A percentile compares a stretch with the other conserved stretches of the same genome.
Evolutionary conservation across 2,113 vertebrate genomes (phyloP).

Genomic region (Brachionichthys hirsutus): DNA sequence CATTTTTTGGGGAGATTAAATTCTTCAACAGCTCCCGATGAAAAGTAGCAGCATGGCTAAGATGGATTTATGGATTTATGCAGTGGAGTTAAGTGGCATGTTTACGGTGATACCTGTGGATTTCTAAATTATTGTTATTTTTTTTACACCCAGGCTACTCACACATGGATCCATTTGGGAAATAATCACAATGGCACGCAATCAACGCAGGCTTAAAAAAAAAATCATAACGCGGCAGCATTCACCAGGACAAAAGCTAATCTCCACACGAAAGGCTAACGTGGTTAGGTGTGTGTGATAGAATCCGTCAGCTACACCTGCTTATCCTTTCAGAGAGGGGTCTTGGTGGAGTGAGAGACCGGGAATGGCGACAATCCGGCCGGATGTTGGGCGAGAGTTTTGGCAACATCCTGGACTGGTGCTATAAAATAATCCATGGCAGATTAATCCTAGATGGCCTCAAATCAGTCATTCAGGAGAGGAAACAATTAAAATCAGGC

Average conservation of each 20-base stretch:
- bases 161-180: not conserved
- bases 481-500: no score
- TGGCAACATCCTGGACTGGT: not conserved
- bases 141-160: not conserved
- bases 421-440: not conserved
- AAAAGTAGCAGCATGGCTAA: slow-evolving; percentile 1
- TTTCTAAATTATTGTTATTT: no score
- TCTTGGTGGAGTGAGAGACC: no score
- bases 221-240: not conserved
- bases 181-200: not conserved
- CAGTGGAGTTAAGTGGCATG: no score
- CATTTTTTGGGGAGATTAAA: no score
- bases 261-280: no score
- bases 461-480: no score
- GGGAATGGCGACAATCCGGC: not conserved
- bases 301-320: no score
- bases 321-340: not conserved
- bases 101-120: no score
- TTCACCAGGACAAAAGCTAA: no score
- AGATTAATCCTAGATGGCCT: not conserved
- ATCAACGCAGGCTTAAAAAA: not conserved
- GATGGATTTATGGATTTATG: not conserved
- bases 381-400: not conserved
- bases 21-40: slow-evolving; percentile 10
- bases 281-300: no score